These are phyloP conservation scores for Sphinx pinastri DNA, from an alignment of 2,888 invertebrate species.

Conservation along the genomic window DNA sequence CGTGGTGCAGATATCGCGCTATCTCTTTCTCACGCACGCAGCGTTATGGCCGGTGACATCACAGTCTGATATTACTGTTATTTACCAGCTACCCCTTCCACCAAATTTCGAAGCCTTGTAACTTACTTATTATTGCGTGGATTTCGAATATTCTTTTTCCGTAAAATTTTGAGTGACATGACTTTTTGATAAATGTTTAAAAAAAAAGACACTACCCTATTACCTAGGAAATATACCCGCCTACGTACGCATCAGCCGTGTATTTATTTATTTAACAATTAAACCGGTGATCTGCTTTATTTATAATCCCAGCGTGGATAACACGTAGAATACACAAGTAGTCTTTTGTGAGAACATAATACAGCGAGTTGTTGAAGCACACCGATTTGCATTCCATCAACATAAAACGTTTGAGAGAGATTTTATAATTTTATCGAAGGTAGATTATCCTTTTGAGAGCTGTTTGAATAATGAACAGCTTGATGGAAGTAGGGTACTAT, in stretches of 20 bases:
- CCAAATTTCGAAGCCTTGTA: no score
- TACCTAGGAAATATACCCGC: not conserved
- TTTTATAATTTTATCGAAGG: conserved; percentile 67
- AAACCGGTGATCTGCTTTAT: not conserved
- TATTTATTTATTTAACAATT: conserved; percentile 5
- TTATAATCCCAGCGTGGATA: conserved; percentile 25
- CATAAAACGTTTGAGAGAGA: conserved; percentile 53
- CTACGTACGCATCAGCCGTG: not conserved
- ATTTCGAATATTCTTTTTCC: no score
- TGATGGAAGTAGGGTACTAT: conserved; percentile 50
- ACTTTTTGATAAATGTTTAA: no score
- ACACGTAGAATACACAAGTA: conserved; percentile 24
- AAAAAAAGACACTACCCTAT: no score
- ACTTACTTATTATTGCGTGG: no score
- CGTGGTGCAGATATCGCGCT: no score
- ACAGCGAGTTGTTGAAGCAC: conserved; percentile 39
- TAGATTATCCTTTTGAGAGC: conserved; percentile 60
- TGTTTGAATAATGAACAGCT: conserved; percentile 61
- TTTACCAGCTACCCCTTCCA: no score
- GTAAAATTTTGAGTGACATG: no score
- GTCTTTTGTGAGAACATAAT: conserved; percentile 28
- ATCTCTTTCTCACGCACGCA: no score
- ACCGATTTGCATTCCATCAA: conserved; percentile 63
- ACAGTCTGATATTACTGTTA: no score
- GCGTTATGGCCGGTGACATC: no score